Evolutionary conservation across 2,888 invertebrate species (phyloP), one percentile per base, ranked within the genome.

Genomic region (Eupithecia exiguata): DNA sequence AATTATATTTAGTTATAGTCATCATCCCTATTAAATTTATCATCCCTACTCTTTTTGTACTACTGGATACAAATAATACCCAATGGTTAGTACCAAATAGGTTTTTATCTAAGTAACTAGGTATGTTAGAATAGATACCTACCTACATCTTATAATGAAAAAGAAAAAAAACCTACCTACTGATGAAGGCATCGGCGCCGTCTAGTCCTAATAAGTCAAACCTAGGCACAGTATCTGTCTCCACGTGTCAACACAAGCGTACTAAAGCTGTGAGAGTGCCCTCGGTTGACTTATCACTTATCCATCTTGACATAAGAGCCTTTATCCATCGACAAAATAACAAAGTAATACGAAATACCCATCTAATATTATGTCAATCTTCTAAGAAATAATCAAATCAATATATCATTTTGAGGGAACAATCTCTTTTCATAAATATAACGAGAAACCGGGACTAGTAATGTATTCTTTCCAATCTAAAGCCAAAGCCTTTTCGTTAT

Each of bases 401-500:
- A 69, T 73, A 71, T 62, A 72, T 75, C 73, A 71, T 71, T 73
- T 69, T 63, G 69, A 69, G 58, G 68, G 66, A 73, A 61, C 67
- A 69, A 69, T 68, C 68, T 68, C 53, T 68, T 73, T 68, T 71
- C 73, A 78, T 74, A 78, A 80, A 79, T 76, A 79, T 75, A 71
- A 70, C 69, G 77, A 63, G 67, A 78, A 74, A 70, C 71, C 71
- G 80, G 73, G 74, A 68, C 81, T 78, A 81, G 87, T 88, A 89
- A 91, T 90, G 86, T 89, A 89, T 90, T 90, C 89, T 90, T 91
- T 89, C 87, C 88, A 89, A 87, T 91, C 87, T 89, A 83, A 81
- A 84, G 84, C 84, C 84, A 88, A 89, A 89, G 87, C 89, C 89
- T 90, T 91, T 91, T 90, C 89, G 91, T 90, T 91, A 91, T 92